Evolutionary conservation across 2,113 vertebrate species (phyloP).

Genomic region (Panurus biarmicus): DNA sequence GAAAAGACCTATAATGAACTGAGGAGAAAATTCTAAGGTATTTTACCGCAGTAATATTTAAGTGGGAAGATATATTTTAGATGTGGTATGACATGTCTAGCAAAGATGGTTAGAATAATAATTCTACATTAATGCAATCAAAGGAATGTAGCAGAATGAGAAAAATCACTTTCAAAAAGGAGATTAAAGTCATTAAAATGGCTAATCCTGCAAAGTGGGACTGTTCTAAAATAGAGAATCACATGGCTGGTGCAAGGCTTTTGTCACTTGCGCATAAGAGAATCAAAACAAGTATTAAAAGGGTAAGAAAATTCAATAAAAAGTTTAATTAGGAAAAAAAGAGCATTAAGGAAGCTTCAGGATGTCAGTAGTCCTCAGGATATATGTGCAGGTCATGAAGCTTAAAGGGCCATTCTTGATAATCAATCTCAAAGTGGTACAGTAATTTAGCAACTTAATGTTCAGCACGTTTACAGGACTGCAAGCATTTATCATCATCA

Average conservation of each 20-base stretch:
- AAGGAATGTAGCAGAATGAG: slow-evolving; percentile 73
- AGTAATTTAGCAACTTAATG: slow-evolving; percentile 59
- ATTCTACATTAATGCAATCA: slow-evolving; percentile 74
- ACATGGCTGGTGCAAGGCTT: slow-evolving; percentile 83
- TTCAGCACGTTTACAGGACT: slow-evolving; percentile 43
- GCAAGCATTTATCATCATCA: slow-evolving; percentile 58
- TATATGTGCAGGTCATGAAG: background rate
- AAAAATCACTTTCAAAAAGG: slow-evolving; percentile 79
- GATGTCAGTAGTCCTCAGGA: slow-evolving; percentile 10
- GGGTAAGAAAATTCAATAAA: slow-evolving; percentile 78
- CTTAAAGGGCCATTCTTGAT: background rate
- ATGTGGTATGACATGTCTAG: slow-evolving; percentile 23
- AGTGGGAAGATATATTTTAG: slow-evolving; percentile 14
- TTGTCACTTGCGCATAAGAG: slow-evolving; percentile 76
- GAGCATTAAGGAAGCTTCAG: slow-evolving; percentile 50
- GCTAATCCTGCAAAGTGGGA: slow-evolving; percentile 89
- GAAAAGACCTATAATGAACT: slow-evolving; percentile 32
- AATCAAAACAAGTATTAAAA: slow-evolving; percentile 80
- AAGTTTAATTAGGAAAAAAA: slow-evolving; percentile 83
- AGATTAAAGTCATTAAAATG: slow-evolving; percentile 93
- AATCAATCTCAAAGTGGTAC: slow-evolving; percentile 30
- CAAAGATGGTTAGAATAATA: slow-evolving; percentile 63
- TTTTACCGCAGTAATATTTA: slow-evolving; percentile 25
- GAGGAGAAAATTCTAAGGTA: slow-evolving; percentile 30
- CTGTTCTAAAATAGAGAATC: slow-evolving; percentile 86